Conservation (phyloP, 92 coral and sea anemone genomes). For the Phenganax marumi region DNA sequence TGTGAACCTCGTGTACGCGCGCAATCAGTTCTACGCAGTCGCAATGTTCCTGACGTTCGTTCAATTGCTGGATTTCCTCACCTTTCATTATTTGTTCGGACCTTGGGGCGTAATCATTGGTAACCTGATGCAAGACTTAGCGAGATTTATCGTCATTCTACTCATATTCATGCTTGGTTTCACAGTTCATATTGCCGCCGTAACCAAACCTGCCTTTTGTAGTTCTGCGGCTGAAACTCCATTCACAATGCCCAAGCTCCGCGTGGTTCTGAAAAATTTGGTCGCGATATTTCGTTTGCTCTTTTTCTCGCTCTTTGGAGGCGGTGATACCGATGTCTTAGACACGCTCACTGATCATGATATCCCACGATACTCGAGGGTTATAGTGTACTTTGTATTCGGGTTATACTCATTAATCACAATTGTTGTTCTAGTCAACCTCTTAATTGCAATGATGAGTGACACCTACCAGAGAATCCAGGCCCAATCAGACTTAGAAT, state of each 20-base stretch:
- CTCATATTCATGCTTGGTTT: slow-evolving; percentile 90
- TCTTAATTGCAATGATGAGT: slow-evolving; percentile 99
- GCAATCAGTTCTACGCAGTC: slow-evolving; percentile 85
- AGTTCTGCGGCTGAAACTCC: slow-evolving; percentile 28
- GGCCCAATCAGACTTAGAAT: slow-evolving; percentile 89
- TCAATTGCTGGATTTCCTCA: slow-evolving; percentile 83
- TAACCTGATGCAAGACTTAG: slow-evolving; percentile 96
- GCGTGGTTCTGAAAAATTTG: slow-evolving; percentile 28
- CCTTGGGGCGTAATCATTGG: slow-evolving; percentile 99
- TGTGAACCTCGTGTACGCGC: slow-evolving; percentile 72
- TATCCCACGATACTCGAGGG: slow-evolving; percentile 44
- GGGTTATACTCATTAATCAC: slow-evolving; percentile 91
- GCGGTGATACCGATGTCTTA: slow-evolving; percentile 65
- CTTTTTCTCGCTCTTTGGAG: slow-evolving; percentile 88
- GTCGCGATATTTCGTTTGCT: slow-evolving; percentile 73
- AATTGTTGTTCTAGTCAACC: slow-evolving; percentile 82
- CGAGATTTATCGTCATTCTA: slow-evolving; percentile 84
- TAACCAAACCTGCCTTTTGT: slow-evolving; percentile 70
- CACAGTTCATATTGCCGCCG: slow-evolving; percentile 95
- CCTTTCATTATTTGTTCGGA: slow-evolving; percentile 97
- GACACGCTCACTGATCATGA: slow-evolving; percentile 31
- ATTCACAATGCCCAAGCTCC: neutral
- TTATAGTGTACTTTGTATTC: slow-evolving; percentile 72
- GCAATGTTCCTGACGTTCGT: slow-evolving; percentile 96
- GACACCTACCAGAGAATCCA: slow-evolving; percentile 99